phyloP scores from a whole-genome alignment of 2,797 vertebrate species.

The Rhabdomys pumilio region DNA sequence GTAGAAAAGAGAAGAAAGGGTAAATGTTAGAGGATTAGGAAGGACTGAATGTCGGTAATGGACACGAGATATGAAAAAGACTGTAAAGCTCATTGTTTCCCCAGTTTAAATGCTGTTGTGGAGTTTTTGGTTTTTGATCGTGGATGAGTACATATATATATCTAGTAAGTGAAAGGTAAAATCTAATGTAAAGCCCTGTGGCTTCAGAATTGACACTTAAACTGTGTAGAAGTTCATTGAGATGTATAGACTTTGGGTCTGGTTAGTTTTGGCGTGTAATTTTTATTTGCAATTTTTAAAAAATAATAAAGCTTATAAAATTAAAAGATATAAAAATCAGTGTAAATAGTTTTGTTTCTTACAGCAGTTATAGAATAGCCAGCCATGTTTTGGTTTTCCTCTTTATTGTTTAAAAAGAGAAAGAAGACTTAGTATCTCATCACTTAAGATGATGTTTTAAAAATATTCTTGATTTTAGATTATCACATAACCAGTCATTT shows the following conservation, averaged over 20 bases:
- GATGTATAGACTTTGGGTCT: not conserved
- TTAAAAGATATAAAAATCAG: not conserved
- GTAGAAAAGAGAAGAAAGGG: not conserved
- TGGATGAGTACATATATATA: not conserved
- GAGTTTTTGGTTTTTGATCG: not conserved
- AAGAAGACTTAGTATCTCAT: conserved; percentile 51
- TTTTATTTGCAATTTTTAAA: not conserved
- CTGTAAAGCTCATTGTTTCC: not conserved
- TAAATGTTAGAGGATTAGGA: not conserved
- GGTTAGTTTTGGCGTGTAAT: not conserved
- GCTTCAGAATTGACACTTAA: not conserved
- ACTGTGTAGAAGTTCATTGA: not conserved
- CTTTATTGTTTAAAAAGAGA: conserved; percentile 21
- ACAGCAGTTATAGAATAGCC: not conserved
- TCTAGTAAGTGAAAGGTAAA: not conserved
- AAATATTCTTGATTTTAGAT: not conserved
- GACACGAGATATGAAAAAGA: not conserved
- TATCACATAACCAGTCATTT: conserved; percentile 54
- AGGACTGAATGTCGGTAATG: not conserved
- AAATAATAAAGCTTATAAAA: not conserved
- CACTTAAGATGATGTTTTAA: conserved; percentile 29
- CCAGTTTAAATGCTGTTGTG: not conserved
- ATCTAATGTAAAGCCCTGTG: not conserved
- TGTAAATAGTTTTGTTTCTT: conserved; percentile 64
- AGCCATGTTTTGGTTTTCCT: conserved; percentile 30